A percentile compares a stretch with the other conserved stretches of the same genome.
Evolutionary conservation across 2,888 invertebrate species (phyloP).

Genomic region (Myathropa florea): DNA sequence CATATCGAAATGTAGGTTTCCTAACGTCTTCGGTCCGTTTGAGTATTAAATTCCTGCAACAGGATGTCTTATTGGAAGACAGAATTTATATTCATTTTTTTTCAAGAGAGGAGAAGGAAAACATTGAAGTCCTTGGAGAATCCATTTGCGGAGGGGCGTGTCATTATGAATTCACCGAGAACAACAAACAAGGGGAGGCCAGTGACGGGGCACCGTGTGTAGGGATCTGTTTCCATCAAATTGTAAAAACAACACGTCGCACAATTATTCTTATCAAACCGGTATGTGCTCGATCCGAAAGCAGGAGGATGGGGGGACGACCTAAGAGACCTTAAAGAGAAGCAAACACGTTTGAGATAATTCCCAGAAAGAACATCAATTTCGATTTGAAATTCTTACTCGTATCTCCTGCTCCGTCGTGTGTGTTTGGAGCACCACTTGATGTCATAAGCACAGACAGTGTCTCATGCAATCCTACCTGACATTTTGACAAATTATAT

Average conservation of each 20-base stretch:
- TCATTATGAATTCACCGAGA: constrained; percentile 33
- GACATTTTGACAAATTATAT: constrained; percentile 71
- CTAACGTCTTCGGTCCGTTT: not conserved
- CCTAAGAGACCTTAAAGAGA: constrained; percentile 14
- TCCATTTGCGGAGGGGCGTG: not conserved
- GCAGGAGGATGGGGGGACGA: not conserved
- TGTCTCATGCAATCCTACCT: constrained; percentile 61
- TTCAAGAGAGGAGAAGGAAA: not conserved
- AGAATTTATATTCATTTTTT: constrained; percentile 48
- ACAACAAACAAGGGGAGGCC: not conserved
- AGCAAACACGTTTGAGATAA: constrained; percentile 49
- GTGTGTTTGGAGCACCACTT: constrained; percentile 31
- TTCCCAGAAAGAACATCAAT: constrained; percentile 63
- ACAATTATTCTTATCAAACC: constrained; percentile 57
- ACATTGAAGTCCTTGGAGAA: not conserved
- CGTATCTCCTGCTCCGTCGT: constrained; percentile 20
- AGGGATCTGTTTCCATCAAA: constrained; percentile 25
- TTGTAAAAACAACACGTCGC: constrained; percentile 60
- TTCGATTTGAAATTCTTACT: constrained; percentile 52
- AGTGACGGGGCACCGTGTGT: not conserved
- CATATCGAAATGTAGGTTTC: too few relatives aligned
- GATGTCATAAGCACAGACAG: constrained; percentile 37
- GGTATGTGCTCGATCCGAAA: not conserved
- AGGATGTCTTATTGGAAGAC: constrained; percentile 25
- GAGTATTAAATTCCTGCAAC: constrained; percentile 24